These are phyloP conservation scores for Osmerus mordax DNA, from an alignment of 2,113 vertebrate genomes.

Conservation along the genomic window DNA sequence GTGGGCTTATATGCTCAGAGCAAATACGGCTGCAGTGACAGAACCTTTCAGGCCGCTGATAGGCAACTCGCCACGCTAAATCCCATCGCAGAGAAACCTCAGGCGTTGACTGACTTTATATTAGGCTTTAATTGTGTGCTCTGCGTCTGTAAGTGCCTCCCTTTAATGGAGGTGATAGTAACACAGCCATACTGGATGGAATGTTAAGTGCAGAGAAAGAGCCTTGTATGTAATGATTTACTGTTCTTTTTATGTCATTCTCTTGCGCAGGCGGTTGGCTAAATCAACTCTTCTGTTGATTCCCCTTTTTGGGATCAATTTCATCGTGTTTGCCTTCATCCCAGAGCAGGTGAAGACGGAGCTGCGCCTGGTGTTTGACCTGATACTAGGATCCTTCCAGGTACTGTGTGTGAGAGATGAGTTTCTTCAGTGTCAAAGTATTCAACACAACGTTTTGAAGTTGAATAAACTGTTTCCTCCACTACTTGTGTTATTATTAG, in stretches of 20 bases:
- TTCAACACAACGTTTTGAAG: not conserved
- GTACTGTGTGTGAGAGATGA: conserved; percentile 77
- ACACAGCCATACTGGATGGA: conserved; percentile 33
- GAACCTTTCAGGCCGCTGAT: conserved; percentile 6
- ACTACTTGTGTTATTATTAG: conserved; percentile 38
- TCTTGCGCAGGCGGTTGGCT: conserved; percentile 82
- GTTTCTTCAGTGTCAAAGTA: conserved; percentile 47
- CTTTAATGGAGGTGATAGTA: conserved; percentile 43
- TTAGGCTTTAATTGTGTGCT: conserved; percentile 17
- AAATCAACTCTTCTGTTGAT: conserved; percentile 97
- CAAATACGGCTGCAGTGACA: not conserved
- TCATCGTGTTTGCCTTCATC: conserved; percentile 90
- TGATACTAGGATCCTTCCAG: conserved; percentile 94
- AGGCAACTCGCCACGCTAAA: not conserved
- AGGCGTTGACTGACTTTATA: conserved; percentile 11
- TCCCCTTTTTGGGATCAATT: conserved; percentile 94
- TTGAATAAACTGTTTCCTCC: conserved; percentile 17
- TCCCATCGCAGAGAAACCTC: not conserved
- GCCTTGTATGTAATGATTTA: not conserved
- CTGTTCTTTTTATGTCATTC: conserved; percentile 27
- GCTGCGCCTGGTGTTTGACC: conserved; percentile 87
- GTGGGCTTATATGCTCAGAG: not conserved
- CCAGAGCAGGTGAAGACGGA: conserved; percentile 77
- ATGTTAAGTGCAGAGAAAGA: conserved; percentile 23
- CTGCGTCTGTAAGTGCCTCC: conserved; percentile 29